Evolutionary conservation across 2,797 vertebrate species (phyloP), one percentile per base, ranked within the genome.

Genomic region (Cynodonichthys magdalenae): DNA sequence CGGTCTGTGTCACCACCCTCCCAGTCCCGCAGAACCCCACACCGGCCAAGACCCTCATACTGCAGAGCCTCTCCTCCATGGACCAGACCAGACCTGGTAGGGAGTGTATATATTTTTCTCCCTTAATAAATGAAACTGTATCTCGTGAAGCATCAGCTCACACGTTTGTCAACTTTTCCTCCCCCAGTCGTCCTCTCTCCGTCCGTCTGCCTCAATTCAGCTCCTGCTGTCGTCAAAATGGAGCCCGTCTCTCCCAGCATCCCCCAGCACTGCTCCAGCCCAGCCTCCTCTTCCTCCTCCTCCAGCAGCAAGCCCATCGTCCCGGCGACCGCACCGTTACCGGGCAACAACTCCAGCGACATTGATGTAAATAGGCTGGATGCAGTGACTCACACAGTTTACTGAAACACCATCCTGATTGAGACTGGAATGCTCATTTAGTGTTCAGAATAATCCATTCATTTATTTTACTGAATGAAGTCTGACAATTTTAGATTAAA

Each of bases 221-320:
- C 93, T 27, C 91, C 95, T 0, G 85, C 94, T 83, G 91, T 94
- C 48, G 94, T 94, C 59, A 92, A 93, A 51, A 84, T 95, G 78
- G 95, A 95, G 84, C 93, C 94, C 0, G 82, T 91, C 1, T 92
- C 93, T 69, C 87, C 91, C 76, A 82, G 79, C 79, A 79, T 91
- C 57, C 66, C 88, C 15, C 91, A 84, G 80, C 83, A 87, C 84
- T 86, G 90, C 82, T 5, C 69, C 74, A 59, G 83, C 80, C 27
- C 72, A 2, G 11, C 36, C 12, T 10, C 36, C 4, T 2, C 91
- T 14, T 10, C 36, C 0, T 68, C 93, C 15, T 77, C 78, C 18
- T 72, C 82, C 41, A 0, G 75, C 66, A 87, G 92, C 87, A 96
- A 96, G 60, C 93, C 94, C 78, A 95, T 97, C 15, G 88, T 96